Percentiles rank a stretch among this genome's conserved stretches.
Evolutionary conservation across 1,140 invertebrate species (phyloP).

Genomic region (Drosophila grimshawi): DNA sequence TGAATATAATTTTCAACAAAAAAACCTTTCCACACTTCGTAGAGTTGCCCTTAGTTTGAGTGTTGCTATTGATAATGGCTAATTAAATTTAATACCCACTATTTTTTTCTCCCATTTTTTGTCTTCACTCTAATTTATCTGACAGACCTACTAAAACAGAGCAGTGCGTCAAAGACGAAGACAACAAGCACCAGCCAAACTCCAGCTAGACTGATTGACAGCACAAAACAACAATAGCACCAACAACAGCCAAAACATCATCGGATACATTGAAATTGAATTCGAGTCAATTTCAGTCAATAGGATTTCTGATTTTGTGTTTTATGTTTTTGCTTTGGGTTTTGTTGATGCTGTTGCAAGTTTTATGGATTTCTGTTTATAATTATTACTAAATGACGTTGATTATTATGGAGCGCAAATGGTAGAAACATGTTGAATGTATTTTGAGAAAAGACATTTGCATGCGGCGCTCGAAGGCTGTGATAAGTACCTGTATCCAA

Average conservation of each 20-base stretch:
- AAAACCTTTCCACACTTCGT: background rate
- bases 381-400: constrained; percentile 80
- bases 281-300: constrained; percentile 42
- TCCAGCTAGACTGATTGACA: constrained; percentile 78
- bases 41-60: background rate
- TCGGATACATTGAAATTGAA: constrained; percentile 34
- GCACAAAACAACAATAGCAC: background rate
- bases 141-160: constrained; percentile 64
- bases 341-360: constrained; percentile 39
- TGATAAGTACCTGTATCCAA: constrained; percentile 80
- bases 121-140: constrained; percentile 21
- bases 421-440: constrained; percentile 80
- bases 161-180: constrained; percentile 59
- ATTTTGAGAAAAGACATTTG: constrained; percentile 80
- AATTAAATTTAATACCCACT: constrained; percentile 42
- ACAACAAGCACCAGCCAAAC: constrained; percentile 63
- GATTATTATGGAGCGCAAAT: constrained; percentile 82
- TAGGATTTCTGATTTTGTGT: constrained; percentile 30
- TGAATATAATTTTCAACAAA: background rate
- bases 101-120: constrained; percentile 23
- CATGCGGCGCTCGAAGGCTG: constrained; percentile 81
- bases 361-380: constrained; percentile 64
- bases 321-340: constrained; percentile 33
- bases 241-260: constrained; percentile 6
- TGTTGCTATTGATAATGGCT: constrained; percentile 32